Evolutionary conservation across 2,113 vertebrate genomes (phyloP).

Genomic region (Albula glossodonta): DNA sequence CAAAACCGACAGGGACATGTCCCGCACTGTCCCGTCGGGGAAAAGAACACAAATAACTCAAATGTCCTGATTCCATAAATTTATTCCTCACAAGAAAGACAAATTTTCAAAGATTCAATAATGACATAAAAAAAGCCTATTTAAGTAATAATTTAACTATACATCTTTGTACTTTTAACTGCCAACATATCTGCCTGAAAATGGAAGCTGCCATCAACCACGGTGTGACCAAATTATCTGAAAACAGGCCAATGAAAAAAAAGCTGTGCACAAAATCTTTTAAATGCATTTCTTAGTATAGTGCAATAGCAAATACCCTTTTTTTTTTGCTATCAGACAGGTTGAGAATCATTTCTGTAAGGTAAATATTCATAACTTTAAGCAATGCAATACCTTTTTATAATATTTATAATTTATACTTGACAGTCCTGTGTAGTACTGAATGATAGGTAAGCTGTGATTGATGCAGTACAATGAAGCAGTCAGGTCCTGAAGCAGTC

Average conservation of each 20-base stretch:
- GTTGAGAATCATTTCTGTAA: no score
- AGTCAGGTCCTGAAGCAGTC: neutral
- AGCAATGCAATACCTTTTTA: no score
- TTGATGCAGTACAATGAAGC: neutral
- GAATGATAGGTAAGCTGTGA: neutral
- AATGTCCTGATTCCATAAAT: conserved; percentile 10
- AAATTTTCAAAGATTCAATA: neutral
- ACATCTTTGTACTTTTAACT: conserved; percentile 34
- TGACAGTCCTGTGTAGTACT: neutral
- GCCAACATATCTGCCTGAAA: neutral
- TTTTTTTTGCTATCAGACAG: no score
- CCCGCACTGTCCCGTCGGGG: neutral
- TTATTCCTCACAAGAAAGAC: neutral
- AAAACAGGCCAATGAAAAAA: neutral
- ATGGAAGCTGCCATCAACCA: neutral
- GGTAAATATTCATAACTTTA: no score
- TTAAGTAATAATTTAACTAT: conserved; percentile 46
- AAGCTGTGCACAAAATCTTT: neutral
- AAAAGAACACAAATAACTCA: conserved; percentile 24
- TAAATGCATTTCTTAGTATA: neutral
- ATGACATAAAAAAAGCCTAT: neutral
- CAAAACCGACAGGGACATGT: neutral
- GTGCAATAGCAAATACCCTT: neutral
- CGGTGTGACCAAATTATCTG: neutral
- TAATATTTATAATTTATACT: no score